Evolutionary conservation across 2,888 invertebrate species (phyloP), one percentile per base, ranked within the genome.

Genomic region (Eilema caniola): DNA sequence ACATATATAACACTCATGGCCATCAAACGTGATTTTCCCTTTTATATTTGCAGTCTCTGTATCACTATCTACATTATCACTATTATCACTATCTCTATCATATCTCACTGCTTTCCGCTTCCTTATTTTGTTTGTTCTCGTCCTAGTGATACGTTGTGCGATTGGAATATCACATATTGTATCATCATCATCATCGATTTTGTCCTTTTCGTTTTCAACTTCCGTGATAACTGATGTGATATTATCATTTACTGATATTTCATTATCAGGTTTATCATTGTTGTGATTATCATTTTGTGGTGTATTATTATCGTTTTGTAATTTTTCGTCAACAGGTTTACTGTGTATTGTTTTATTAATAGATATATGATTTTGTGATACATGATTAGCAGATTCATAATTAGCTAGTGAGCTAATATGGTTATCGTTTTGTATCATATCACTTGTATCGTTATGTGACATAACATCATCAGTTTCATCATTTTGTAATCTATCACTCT

Each of bases 1-100:
- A 76, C 94, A 94, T 11, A 93, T 85, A 67, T 94, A 92, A 65
- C 94, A 94, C 63, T 94, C 93, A 65, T 91, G 89, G 0, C 85
- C 86, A 57, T 91, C 88, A 7, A 93, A 84, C 12, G 80, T 88
- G 0, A 90, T 65, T 75, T 86, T 88, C 5, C 78, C 79, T 56
- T 79, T 83, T 0, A 41, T 70, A 66, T 70, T 72, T 0, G 3
- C 23, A 53, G 37, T 53, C 0, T 24, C 65, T 24, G 14, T 24
- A 23, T 68, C 64, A 25, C 14, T 37, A 66, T 37, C 57, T 28
- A 53, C 28, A 14, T 65, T 33, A 57, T 33, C 57, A 65, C 57
- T 66, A 24, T 57, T 57, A 64, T 60, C 0, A 57, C 70, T 68
- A 56, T 62, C 59, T 24, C 28, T 71, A 31, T 70, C 72, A 66